phyloP scores from a whole-genome alignment of 1,140 invertebrate species.

The Drosophila ambigua region DNA sequence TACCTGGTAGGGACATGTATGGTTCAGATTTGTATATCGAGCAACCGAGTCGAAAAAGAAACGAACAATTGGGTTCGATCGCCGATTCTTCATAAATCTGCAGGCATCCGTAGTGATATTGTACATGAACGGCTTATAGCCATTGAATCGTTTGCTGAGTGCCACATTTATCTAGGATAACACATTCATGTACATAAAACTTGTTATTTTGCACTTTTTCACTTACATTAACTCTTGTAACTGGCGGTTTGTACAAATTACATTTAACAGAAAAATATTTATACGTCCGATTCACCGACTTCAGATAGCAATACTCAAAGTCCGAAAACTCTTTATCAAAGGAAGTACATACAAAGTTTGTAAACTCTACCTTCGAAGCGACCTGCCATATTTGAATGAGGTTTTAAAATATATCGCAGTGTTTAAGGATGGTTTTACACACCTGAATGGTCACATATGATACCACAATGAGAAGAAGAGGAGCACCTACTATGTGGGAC shows the following conservation, averaged over 20 bases:
- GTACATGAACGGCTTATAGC: constrained; percentile 5
- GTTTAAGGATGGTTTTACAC: too few species aligned
- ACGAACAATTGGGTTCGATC: background rate
- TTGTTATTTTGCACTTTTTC: background rate
- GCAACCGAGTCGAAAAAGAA: background rate
- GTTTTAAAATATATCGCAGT: too few species aligned
- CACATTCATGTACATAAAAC: too few species aligned
- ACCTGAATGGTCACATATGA: too few species aligned
- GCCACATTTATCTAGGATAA: background rate
- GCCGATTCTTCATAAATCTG: background rate
- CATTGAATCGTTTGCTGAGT: background rate
- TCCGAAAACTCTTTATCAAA: background rate
- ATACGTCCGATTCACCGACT: constrained; percentile 3
- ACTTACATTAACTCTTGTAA: background rate
- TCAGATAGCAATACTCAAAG: constrained; percentile 8
- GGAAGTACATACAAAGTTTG: background rate
- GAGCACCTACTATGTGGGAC: too few species aligned
- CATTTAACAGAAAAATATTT: background rate
- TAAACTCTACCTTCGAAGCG: background rate
- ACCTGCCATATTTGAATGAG: too few species aligned
- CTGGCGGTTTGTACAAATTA: background rate
- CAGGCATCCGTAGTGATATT: constrained; percentile 2
- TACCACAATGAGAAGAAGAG: too few species aligned
- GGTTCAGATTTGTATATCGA: background rate
- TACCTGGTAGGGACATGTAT: constrained; percentile 2